Evolutionary conservation across 23 tunicate genomes (phyloP).

Genomic region (Trididemnum clinides): DNA sequence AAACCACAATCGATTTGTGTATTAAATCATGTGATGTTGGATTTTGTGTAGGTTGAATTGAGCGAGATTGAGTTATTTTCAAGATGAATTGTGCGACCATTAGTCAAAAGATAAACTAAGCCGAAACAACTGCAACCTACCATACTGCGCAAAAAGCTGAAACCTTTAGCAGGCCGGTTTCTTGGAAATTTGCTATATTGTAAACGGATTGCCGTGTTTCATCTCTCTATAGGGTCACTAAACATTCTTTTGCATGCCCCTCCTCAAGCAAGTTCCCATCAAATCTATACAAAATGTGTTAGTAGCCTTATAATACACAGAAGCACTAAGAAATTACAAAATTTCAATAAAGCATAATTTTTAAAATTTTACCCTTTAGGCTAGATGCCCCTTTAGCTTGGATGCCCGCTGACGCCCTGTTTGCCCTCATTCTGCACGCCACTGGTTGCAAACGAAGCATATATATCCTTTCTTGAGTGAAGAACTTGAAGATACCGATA

Average conservation of each 20-base stretch:
- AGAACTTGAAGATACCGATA: too few relatives aligned
- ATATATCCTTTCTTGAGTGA: too few relatives aligned
- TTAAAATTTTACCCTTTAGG: neutral
- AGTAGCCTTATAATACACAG: too few relatives aligned
- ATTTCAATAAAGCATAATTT: neutral
- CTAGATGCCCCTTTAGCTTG: neutral
- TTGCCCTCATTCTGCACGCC: neutral
- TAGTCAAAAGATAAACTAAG: neutral
- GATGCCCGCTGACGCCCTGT: neutral
- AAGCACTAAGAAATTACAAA: neutral
- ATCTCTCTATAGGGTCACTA: neutral
- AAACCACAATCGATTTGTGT: neutral
- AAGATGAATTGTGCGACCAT: neutral
- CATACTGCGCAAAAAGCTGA: neutral
- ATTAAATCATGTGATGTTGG: neutral
- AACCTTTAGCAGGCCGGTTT: neutral
- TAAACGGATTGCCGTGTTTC: neutral
- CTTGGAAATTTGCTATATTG: neutral
- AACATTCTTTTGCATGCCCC: neutral
- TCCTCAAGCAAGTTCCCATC: neutral
- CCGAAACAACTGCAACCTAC: neutral
- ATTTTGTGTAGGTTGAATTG: neutral
- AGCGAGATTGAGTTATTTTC: neutral
- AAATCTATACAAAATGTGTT: neutral
- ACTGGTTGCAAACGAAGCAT: too few relatives aligned